Conservation (phyloP, 2,113 vertebrate species). For the Chionodraco myersi region DNA sequence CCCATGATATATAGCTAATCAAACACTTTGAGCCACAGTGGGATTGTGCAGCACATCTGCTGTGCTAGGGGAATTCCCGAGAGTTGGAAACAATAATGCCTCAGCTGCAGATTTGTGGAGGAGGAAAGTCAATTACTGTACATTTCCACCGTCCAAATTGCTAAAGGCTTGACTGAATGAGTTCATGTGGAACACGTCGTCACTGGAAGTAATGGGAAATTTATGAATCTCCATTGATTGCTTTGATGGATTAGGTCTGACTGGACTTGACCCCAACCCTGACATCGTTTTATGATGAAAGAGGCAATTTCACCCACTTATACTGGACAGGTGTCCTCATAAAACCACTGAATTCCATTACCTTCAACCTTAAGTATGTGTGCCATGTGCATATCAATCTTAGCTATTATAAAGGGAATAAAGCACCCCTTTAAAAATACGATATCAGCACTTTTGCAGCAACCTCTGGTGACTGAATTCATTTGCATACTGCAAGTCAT, state of each 20-base stretch:
- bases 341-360: not conserved
- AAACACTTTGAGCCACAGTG: slow-evolving; percentile 30
- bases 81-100: slow-evolving; percentile 7
- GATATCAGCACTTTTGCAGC: no score
- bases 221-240: slow-evolving; percentile 37
- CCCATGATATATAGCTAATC: slow-evolving; percentile 25
- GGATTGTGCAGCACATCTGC: slow-evolving; percentile 48
- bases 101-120: slow-evolving; percentile 49
- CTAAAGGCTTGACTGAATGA: slow-evolving; percentile 32
- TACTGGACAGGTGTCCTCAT: not conserved
- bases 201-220: slow-evolving; percentile 29
- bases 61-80: slow-evolving; percentile 20
- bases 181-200: slow-evolving; percentile 25
- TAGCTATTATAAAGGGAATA: not conserved
- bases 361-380: not conserved
- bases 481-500: not conserved
- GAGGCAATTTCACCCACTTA: slow-evolving; percentile 11
- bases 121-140: slow-evolving; percentile 52
- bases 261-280: slow-evolving; percentile 11
- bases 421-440: not conserved
- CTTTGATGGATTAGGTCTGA: slow-evolving; percentile 24
- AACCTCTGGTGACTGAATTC: no score
- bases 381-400: not conserved
- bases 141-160: slow-evolving; percentile 18
- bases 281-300: slow-evolving; percentile 16